phyloP scores from a whole-genome alignment of 1,140 invertebrate genomes.

The Eueides isabella region DNA sequence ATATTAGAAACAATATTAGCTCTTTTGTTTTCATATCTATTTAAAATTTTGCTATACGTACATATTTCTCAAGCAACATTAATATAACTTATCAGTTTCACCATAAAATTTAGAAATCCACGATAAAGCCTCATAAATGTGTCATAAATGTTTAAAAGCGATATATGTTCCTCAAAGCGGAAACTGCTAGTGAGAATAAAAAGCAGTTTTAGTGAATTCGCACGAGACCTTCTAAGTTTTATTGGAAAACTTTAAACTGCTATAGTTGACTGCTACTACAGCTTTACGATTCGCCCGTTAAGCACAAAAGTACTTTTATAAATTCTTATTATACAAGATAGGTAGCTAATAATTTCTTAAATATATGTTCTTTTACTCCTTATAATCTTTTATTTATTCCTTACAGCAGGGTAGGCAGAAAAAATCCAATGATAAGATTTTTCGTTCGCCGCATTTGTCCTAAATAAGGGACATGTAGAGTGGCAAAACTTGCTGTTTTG shows the following conservation, averaged over 20 bases:
- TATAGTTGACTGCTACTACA: conserved; percentile 16
- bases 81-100: neutral
- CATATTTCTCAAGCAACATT: neutral
- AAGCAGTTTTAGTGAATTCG: conserved; percentile 22
- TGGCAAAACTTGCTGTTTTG: no score
- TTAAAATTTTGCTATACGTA: neutral
- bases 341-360: no score
- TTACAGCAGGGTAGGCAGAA: no score
- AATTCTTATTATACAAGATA: neutral
- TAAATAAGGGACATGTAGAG: no score
- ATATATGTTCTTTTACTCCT: no score
- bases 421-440: no score
- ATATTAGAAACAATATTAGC: no score
- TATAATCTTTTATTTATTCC: no score
- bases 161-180: conserved; percentile 17
- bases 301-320: neutral
- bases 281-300: neutral
- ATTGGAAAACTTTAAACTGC: conserved; percentile 33
- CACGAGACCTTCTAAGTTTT: conserved; percentile 30
- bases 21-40: neutral
- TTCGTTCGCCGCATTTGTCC: no score
- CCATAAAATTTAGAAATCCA: conserved; percentile 13
- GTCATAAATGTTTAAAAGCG: conserved; percentile 26
- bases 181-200: conserved; percentile 22
- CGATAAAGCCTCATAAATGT: conserved; percentile 25